Evolutionary conservation across 2,888 invertebrate species (phyloP), one percentile per base, ranked within the genome.

Genomic region (Leptothorax acervorum): DNA sequence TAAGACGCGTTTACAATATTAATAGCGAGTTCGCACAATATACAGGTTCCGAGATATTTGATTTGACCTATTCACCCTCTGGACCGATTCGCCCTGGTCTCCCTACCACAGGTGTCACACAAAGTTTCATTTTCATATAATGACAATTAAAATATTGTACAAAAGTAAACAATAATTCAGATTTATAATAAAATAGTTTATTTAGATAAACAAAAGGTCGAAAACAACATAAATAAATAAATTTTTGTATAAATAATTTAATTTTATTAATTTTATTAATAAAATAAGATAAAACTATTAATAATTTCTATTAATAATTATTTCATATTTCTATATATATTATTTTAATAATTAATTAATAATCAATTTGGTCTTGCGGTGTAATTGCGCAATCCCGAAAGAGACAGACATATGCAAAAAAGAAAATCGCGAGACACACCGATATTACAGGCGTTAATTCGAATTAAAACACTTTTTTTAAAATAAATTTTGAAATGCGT

Each of bases 251-350:
- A 6, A 35, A 35, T 35, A 35, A 35, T 35, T 42, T 8, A 42
- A 42, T 18, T 35, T 35, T 31, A 18, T 9, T 62, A 60, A 12
- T 28, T 60, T 60, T 35, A 9, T 31, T 18, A 28, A 31, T 62
- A 62, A 62, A 62, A 55, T 55, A 55, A 55, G 23, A 55, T 23
- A 57, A 57, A 35, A 57, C 15, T 57, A 60, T 60, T 60, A 6
- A 60, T 31, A 60, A 15, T 60, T 23, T 15, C 31, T 15, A 60
- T 11, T 11, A 60, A 60, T 60, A 28, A 35, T 18, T 62, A 15
- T 62, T 55, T 31, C 31, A 8, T 62, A 15, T 62, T 55, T 31
- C 31, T 15, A 60, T 23, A 23, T 23, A 23, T 23, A 23, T 23
- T 23, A 23, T 23, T 23, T 55, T 4, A 60, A 60, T 60, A 28